These are phyloP conservation scores for Bombus waltoni DNA, from an alignment of 1,140 invertebrate species.

Conservation along the genomic window DNA sequence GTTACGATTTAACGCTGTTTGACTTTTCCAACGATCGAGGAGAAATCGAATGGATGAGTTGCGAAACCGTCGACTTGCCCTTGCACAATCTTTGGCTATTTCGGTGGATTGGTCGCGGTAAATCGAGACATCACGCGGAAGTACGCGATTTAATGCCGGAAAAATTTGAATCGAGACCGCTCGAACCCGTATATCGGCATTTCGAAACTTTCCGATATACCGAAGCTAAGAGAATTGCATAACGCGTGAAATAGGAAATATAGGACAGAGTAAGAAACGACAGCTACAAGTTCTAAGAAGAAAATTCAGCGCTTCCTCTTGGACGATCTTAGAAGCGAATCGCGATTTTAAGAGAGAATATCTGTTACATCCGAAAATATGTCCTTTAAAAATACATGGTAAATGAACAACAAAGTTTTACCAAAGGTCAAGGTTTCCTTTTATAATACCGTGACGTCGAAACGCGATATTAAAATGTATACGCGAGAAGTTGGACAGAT, in stretches of 20 bases:
- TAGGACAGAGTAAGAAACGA: not conserved
- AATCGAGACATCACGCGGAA: not conserved
- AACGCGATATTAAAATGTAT: not conserved
- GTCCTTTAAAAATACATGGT: too few species aligned
- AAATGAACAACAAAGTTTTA: too few species aligned
- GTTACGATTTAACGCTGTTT: not conserved
- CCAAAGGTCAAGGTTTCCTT: not conserved
- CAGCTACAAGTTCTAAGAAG: not conserved
- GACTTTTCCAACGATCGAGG: not conserved
- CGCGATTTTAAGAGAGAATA: too few species aligned
- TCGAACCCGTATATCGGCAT: not conserved
- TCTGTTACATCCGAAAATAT: too few species aligned
- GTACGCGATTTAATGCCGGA: not conserved
- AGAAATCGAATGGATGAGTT: constrained; percentile 39
- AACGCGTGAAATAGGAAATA: not conserved
- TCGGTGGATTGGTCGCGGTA: not conserved
- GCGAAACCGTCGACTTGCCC: constrained; percentile 17
- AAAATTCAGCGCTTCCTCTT: not conserved
- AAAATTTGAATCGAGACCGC: not conserved
- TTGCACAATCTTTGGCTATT: not conserved
- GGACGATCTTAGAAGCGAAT: too few species aligned
- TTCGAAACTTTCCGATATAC: not conserved
- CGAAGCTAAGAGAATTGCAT: not conserved
- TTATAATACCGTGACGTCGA: not conserved
- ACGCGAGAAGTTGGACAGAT: not conserved